Percentiles rank a stretch among this genome's conserved stretches.
These are phyloP conservation scores for Arctocebus calabarensis DNA, from an alignment of 2,797 vertebrate species.

Conservation along the genomic window DNA sequence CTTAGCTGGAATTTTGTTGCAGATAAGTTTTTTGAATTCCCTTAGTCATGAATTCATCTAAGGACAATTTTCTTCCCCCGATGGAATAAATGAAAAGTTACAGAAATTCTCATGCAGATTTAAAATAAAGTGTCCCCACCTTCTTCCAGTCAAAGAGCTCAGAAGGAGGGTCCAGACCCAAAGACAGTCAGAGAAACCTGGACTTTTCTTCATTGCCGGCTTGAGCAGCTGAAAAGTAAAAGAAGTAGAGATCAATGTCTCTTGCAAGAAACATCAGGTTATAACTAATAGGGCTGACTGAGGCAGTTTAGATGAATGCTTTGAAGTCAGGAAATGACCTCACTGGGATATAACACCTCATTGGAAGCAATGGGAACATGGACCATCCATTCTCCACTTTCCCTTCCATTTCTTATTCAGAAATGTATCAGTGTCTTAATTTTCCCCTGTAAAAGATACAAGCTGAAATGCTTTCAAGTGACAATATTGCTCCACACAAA, in stretches of 20 bases:
- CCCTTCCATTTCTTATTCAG: conserved; percentile 60
- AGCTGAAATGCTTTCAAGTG: conserved; percentile 61
- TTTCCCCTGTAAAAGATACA: conserved; percentile 66
- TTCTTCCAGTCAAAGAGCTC: conserved; percentile 92
- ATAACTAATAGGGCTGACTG: conserved; percentile 65
- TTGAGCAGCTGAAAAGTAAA: conserved; percentile 91
- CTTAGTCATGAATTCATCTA: conserved; percentile 81
- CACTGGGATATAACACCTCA: conserved; percentile 69
- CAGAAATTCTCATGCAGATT: conserved; percentile 75
- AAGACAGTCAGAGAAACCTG: conserved; percentile 90
- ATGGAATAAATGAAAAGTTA: conserved; percentile 77
- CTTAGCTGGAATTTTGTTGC: conserved; percentile 81
- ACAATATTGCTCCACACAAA: conserved; percentile 32
- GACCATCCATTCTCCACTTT: conserved; percentile 71
- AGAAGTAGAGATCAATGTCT: conserved; percentile 82
- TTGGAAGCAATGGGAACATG: conserved; percentile 69
- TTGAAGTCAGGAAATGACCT: conserved; percentile 82
- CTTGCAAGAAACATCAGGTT: conserved; percentile 76
- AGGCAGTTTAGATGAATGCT: conserved; percentile 76
- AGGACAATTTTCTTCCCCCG: conserved; percentile 71
- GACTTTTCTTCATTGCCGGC: conserved; percentile 92
- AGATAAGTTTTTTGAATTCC: conserved; percentile 83
- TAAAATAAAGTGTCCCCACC: conserved; percentile 89
- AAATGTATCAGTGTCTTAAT: neutral
- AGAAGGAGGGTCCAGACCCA: conserved; percentile 94